phyloP scores from a whole-genome alignment of 2,888 invertebrate species.

The Tipula vernalis region DNA sequence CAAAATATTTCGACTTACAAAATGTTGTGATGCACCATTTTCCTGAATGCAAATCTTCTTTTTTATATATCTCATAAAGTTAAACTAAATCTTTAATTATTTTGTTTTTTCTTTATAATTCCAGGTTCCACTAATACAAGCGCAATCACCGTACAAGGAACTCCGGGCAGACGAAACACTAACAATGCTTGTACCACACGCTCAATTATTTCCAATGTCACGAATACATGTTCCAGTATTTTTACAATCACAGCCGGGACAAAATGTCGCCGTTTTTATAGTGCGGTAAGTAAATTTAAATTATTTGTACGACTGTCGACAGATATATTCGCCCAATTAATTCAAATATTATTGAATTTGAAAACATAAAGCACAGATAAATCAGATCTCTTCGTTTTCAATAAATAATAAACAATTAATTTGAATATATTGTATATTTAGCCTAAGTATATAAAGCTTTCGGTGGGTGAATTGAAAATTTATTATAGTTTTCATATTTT shows the following conservation, averaged over 20 bases:
- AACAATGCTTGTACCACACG: conserved; percentile 75
- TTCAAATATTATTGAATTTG: too few species aligned
- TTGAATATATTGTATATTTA: neutral
- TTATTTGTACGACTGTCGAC: neutral
- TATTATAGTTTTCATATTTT: neutral
- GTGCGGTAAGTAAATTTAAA: conserved; percentile 52
- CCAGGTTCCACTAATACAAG: conserved; percentile 58
- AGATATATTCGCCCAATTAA: too few species aligned
- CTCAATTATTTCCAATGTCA: conserved; percentile 79
- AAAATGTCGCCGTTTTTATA: conserved; percentile 65
- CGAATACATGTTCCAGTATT: conserved; percentile 85
- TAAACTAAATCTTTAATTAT: too few species aligned
- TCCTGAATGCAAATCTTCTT: too few species aligned
- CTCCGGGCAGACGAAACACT: conserved; percentile 72
- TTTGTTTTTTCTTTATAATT: neutral
- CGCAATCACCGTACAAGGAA: conserved; percentile 71
- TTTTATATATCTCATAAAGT: too few species aligned
- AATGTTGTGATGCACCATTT: too few species aligned
- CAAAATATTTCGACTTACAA: too few species aligned
- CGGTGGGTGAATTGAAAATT: neutral
- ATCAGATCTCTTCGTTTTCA: neutral
- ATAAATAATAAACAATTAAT: neutral
- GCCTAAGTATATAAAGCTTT: neutral
- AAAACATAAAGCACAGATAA: neutral
- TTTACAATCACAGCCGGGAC: conserved; percentile 55